Conservation (phyloP, 2,888 invertebrate genomes). For the Apocheima hispidaria region DNA sequence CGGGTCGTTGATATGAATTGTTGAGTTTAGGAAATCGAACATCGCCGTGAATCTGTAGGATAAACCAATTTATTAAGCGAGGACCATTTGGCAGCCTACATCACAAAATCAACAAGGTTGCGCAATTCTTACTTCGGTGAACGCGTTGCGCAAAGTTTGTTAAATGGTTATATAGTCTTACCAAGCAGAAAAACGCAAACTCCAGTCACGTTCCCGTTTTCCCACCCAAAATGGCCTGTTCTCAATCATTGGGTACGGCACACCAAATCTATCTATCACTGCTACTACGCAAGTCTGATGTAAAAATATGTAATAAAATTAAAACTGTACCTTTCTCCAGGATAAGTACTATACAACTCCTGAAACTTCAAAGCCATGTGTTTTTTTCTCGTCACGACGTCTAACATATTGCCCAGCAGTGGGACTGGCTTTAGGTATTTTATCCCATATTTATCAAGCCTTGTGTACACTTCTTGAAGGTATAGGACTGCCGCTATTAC, state of each 20-base stretch:
- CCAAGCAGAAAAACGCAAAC: no score
- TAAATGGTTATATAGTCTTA: no score
- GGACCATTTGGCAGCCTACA: no score
- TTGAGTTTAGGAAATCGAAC: neutral
- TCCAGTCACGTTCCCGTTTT: no score
- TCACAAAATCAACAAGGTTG: no score
- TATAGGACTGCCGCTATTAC: slow-evolving; percentile 41
- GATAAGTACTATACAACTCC: slow-evolving; percentile 50
- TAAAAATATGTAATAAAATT: no score
- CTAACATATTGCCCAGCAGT: slow-evolving; percentile 45
- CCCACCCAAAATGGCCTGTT: no score
- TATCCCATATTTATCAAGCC: neutral
- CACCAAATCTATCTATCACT: no score
- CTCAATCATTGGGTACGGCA: no score
- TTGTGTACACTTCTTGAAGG: slow-evolving; percentile 43
- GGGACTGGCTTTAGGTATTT: slow-evolving; percentile 50
- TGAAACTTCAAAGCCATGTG: slow-evolving; percentile 49
- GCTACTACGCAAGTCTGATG: no score
- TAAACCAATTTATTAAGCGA: neutral
- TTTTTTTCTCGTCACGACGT: slow-evolving; percentile 24
- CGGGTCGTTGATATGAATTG: slow-evolving; percentile 15
- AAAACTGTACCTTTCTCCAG: slow-evolving; percentile 54
- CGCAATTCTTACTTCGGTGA: no score
- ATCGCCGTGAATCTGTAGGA: slow-evolving; percentile 31
- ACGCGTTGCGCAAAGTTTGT: no score